phyloP scores from a whole-genome alignment of 1,140 invertebrate species.

The Bombus turneri region DNA sequence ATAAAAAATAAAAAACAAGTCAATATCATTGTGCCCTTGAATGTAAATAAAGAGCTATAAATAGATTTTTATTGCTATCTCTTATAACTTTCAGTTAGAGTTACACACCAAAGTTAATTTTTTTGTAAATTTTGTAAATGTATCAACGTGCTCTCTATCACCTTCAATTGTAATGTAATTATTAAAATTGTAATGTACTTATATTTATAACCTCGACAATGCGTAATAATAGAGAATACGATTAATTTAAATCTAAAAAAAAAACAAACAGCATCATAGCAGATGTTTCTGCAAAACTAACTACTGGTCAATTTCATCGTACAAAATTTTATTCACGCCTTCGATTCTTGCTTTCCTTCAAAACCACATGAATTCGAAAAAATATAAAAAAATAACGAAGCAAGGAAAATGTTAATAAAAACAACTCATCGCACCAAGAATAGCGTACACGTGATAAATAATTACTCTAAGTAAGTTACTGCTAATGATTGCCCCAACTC shows the following conservation, averaged over 20 bases:
- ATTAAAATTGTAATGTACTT: no score
- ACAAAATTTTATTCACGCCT: not conserved
- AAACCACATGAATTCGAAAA: not conserved
- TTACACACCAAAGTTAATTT: no score
- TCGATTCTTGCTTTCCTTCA: not conserved
- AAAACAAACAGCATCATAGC: not conserved
- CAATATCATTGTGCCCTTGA: no score
- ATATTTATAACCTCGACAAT: no score
- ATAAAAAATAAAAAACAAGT: not conserved
- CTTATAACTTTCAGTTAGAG: no score
- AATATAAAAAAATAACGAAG: not conserved
- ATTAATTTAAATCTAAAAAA: not conserved
- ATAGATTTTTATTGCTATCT: no score
- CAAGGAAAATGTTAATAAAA: not conserved
- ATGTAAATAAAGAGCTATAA: no score
- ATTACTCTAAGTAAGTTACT: not conserved
- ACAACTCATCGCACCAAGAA: not conserved
- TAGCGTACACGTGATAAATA: constrained; percentile 9
- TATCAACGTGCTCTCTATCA: no score
- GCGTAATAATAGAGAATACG: not conserved
- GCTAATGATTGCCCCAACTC: no score
- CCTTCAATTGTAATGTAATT: no score
- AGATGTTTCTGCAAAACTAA: not conserved
- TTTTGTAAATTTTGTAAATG: no score
- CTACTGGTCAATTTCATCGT: not conserved